phyloP scores from a whole-genome alignment of 2,113 vertebrate species.

The Oryzias javanicus region DNA sequence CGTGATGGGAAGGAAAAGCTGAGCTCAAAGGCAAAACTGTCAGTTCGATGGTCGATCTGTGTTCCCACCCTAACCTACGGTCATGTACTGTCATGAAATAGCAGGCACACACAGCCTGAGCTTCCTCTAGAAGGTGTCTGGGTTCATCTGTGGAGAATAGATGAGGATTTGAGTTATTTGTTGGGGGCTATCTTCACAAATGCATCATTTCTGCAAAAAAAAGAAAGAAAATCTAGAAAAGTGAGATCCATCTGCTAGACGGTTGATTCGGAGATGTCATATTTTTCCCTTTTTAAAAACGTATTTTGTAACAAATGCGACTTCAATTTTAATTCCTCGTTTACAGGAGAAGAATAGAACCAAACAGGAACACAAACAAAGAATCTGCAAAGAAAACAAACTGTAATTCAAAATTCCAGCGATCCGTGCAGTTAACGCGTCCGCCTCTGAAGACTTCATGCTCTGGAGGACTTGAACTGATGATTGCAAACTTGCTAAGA shows the following conservation, averaged over 20 bases:
- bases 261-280: too few relatives aligned
- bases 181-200: background rate
- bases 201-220: background rate
- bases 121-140: background rate
- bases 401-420: slow-evolving; percentile 10
- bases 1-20: background rate
- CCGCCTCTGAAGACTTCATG: slow-evolving; percentile 16
- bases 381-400: slow-evolving; percentile 5
- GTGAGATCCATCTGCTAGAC: too few relatives aligned
- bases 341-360: too few relatives aligned
- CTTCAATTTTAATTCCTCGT: too few relatives aligned
- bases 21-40: background rate
- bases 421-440: slow-evolving; percentile 16
- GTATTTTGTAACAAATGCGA: too few relatives aligned
- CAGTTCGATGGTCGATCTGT: background rate
- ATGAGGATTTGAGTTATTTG: background rate
- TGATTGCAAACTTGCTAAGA: slow-evolving; percentile 28
- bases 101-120: background rate
- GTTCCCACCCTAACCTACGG: background rate
- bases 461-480: slow-evolving; percentile 33
- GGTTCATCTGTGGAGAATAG: background rate
- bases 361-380: too few relatives aligned
- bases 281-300: too few relatives aligned
- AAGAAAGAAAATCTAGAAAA: background rate
- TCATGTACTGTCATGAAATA: background rate